phyloP scores from a whole-genome alignment of 2,113 vertebrate species.

The Oriolus oriolus region DNA sequence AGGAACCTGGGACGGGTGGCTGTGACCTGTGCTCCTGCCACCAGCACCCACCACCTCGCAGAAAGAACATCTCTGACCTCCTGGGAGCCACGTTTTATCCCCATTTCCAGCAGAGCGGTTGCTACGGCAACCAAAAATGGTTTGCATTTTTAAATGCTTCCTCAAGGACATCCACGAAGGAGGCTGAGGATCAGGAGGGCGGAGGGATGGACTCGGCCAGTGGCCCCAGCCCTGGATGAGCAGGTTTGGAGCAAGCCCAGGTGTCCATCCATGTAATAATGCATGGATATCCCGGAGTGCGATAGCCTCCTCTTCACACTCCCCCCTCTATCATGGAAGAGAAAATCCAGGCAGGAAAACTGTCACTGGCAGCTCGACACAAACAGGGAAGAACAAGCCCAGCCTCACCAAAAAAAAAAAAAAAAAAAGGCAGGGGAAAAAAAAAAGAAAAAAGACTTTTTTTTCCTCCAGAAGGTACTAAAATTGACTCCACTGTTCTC shows the following conservation, averaged over 20 bases:
- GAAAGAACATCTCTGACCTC: not conserved
- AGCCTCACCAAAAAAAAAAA: not conserved
- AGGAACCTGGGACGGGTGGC: not conserved
- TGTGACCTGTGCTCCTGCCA: not conserved
- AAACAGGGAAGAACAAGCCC: not conserved
- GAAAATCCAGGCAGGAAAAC: not conserved
- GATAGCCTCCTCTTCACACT: not conserved
- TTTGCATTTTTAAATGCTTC: conserved; percentile 3
- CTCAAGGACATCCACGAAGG: not conserved
- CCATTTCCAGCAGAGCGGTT: not conserved
- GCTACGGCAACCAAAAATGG: not conserved
- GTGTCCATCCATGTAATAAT: not conserved
- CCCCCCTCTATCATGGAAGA: not conserved
- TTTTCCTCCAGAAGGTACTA: not conserved
- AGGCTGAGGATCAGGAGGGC: not conserved
- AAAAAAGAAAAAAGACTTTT: not conserved
- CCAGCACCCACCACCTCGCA: not conserved
- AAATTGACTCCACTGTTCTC: conserved; percentile 24
- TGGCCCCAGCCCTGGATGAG: not conserved
- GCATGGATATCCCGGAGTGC: not conserved
- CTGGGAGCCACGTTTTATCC: rapidly evolving
- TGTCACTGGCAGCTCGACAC: not conserved
- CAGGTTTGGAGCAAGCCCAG: not conserved
- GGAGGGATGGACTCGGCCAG: not conserved
- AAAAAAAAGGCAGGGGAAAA: not conserved